Percentiles rank a stretch among this genome's conserved stretches.
Evolutionary conservation across 2,888 invertebrate genomes (phyloP).

Genomic region (Baccha elongata): DNA sequence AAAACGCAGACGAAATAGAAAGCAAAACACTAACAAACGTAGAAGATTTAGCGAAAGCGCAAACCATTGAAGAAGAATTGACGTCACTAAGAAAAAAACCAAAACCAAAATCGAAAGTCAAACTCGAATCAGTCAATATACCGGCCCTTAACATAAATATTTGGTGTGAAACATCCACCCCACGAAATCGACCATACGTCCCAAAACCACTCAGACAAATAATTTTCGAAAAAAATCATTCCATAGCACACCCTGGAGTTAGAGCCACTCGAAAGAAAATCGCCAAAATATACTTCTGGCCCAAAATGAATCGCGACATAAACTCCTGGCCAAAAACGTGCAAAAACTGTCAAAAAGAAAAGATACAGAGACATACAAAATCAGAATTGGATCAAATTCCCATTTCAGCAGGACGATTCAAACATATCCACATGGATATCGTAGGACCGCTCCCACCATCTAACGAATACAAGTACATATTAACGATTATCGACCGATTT

Average conservation of each 20-base stretch:
- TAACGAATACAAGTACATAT: constrained; percentile 36
- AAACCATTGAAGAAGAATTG: too few species aligned
- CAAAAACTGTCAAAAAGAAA: constrained; percentile 51
- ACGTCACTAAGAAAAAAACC: not conserved
- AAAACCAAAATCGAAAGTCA: not conserved
- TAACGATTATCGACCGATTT: constrained; percentile 28
- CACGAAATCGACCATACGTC: constrained; percentile 18
- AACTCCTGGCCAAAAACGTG: constrained; percentile 31
- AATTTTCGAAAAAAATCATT: not conserved
- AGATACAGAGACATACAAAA: constrained; percentile 55
- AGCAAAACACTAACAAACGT: too few species aligned
- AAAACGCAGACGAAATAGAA: not conserved
- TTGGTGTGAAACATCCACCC: constrained; percentile 28
- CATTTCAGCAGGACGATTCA: constrained; percentile 43
- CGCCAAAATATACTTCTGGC: constrained; percentile 36
- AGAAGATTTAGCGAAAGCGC: too few species aligned
- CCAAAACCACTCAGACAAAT: not conserved
- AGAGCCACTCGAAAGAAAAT: constrained; percentile 11
- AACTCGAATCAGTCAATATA: not conserved
- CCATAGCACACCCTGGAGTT: not conserved
- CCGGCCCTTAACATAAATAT: not conserved
- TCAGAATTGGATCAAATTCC: constrained; percentile 35
- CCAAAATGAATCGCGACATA: constrained; percentile 31
- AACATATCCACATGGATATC: constrained; percentile 63
- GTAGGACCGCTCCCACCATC: constrained; percentile 42